A percentile compares a stretch with the other conserved stretches of the same genome.
Conservation (phyloP, 2,797 vertebrate genomes). For the Sebastes alutus region DNA sequence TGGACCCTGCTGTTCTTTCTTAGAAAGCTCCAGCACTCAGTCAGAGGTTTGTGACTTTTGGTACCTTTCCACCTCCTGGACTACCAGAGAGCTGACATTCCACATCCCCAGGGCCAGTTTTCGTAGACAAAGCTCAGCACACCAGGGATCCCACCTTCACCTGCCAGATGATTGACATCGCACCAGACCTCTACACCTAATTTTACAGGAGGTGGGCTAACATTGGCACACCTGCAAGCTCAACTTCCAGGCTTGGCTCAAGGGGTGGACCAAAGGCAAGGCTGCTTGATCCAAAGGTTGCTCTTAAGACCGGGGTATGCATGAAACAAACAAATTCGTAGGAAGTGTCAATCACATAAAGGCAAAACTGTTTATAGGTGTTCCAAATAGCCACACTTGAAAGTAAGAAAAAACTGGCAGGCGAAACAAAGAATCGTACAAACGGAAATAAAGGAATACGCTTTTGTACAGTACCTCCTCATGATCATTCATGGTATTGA, state of each 20-base stretch:
- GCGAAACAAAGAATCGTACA: background rate
- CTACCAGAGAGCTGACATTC: background rate
- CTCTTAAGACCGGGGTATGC: background rate
- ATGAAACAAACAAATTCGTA: background rate
- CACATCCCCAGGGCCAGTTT: background rate
- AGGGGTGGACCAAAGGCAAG: background rate
- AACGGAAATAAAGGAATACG: background rate
- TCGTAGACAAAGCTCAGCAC: background rate
- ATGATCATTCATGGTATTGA: background rate
- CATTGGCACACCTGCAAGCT: background rate
- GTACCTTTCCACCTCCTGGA: background rate
- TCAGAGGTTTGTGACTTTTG: background rate
- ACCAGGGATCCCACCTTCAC: background rate
- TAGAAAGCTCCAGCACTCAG: background rate
- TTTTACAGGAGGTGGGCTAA: background rate
- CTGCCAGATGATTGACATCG: background rate
- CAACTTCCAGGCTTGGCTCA: background rate
- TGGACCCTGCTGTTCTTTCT: background rate
- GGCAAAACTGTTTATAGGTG: background rate
- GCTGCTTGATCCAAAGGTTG: background rate
- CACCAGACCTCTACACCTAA: background rate
- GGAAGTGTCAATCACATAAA: background rate
- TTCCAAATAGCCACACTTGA: background rate
- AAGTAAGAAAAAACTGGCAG: background rate
- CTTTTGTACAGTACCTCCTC: background rate